Percentiles rank a stretch among this genome's conserved stretches.
phyloP scores from a whole-genome alignment of 2,797 vertebrate genomes.

The Pteronotus mesoamericanus region DNA sequence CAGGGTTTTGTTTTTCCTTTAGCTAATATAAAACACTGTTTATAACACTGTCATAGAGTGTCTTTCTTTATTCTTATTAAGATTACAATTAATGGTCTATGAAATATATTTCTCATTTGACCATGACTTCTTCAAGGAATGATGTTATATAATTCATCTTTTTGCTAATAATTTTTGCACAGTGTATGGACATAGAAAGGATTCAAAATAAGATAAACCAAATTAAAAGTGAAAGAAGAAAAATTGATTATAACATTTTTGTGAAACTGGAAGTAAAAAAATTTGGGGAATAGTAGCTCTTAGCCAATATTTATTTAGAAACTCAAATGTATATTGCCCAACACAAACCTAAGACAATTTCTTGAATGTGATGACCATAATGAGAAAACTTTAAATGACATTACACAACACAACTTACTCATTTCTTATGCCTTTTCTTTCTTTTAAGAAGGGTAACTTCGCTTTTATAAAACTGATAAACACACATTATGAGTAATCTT shows the following conservation, averaged over 20 bases:
- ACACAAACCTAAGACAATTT: neutral
- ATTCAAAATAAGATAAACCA: neutral
- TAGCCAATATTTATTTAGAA: neutral
- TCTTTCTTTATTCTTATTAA: neutral
- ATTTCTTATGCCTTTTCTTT: neutral
- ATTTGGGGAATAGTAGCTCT: neutral
- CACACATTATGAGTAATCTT: neutral
- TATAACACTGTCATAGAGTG: neutral
- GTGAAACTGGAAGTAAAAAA: neutral
- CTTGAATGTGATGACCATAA: neutral
- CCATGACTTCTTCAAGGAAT: neutral
- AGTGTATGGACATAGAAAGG: neutral
- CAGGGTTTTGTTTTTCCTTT: neutral
- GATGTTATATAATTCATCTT: neutral
- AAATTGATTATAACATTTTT: neutral
- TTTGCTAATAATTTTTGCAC: neutral
- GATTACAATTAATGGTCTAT: neutral
- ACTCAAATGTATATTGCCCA: neutral
- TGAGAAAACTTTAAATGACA: neutral
- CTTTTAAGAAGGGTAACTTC: neutral
- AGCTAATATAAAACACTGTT: neutral
- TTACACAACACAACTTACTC: neutral
- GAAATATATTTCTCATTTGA: neutral
- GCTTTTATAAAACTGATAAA: neutral
- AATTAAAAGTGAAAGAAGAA: neutral